These are phyloP conservation scores for Platycercus adscitus DNA, from an alignment of 2,113 vertebrate genomes.

Conservation along the genomic window DNA sequence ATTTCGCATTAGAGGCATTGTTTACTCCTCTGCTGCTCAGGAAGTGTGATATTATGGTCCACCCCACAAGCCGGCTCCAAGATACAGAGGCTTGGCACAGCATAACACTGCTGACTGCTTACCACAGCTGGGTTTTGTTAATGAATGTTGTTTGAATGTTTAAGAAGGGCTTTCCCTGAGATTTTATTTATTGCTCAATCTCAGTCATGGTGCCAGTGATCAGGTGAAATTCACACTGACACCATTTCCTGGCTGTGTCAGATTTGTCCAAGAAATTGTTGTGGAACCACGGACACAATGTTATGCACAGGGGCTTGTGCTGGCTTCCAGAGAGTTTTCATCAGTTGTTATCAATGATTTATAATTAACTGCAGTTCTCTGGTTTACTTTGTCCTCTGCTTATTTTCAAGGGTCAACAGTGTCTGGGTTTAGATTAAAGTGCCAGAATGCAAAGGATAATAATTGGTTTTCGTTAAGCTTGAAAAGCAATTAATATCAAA, in stretches of 20 bases:
- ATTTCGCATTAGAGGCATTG: conserved; percentile 15
- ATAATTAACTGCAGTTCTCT: neutral
- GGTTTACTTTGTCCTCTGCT: neutral
- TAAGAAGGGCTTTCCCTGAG: neutral
- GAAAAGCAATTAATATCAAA: neutral
- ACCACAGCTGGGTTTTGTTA: neutral
- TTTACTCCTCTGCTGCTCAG: conserved; percentile 20
- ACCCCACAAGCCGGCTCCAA: neutral
- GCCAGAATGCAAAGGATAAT: neutral
- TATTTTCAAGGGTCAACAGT: neutral
- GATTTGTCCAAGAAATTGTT: neutral
- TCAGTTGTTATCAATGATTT: neutral
- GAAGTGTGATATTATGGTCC: conserved; percentile 5
- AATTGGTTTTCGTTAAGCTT: neutral
- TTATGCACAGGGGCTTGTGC: neutral
- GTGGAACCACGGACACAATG: neutral
- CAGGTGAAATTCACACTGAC: neutral
- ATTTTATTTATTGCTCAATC: neutral
- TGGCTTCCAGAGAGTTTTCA: neutral
- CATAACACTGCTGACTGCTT: neutral
- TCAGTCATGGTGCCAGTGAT: neutral
- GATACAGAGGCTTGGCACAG: neutral
- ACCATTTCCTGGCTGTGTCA: neutral
- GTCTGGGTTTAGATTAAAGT: neutral
- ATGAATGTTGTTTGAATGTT: neutral